Evolutionary conservation across 2,888 invertebrate genomes (phyloP).

Genomic region (Gnatocerus cornutus): DNA sequence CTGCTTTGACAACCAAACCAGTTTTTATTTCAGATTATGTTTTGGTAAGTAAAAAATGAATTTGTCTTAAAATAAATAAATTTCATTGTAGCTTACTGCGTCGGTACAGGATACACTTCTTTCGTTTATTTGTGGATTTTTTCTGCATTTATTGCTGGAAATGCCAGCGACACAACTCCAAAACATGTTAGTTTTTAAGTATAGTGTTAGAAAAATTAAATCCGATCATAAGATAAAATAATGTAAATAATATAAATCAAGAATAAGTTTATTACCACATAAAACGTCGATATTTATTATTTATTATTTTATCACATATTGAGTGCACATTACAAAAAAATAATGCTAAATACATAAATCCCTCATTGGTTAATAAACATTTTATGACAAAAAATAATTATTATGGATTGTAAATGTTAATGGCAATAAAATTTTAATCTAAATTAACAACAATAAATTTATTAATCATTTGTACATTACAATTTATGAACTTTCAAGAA

Average conservation of each 20-base stretch:
- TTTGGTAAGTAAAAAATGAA: slow-evolving; percentile 51
- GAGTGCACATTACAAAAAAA: too few relatives aligned
- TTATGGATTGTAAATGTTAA: too few relatives aligned
- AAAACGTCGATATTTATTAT: too few relatives aligned
- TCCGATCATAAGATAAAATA: neutral
- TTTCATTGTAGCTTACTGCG: slow-evolving; percentile 53
- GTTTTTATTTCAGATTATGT: slow-evolving; percentile 57
- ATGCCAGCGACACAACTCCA: slow-evolving; percentile 57
- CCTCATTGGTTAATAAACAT: too few relatives aligned
- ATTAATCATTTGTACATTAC: neutral
- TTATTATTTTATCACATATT: too few relatives aligned
- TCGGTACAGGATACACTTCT: slow-evolving; percentile 55
- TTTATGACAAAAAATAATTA: too few relatives aligned
- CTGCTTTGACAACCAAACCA: slow-evolving; percentile 52
- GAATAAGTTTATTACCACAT: too few relatives aligned
- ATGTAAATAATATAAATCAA: neutral
- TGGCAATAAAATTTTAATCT: too few relatives aligned
- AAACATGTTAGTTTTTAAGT: slow-evolving; percentile 49
- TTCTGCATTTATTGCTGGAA: slow-evolving; percentile 58
- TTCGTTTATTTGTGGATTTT: slow-evolving; percentile 57
- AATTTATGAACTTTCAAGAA: neutral
- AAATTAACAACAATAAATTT: too few relatives aligned
- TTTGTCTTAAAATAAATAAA: neutral
- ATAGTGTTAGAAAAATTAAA: neutral
- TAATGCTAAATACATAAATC: too few relatives aligned